Conservation (phyloP, 2,113 vertebrate species). For the Catharus minimus region DNA sequence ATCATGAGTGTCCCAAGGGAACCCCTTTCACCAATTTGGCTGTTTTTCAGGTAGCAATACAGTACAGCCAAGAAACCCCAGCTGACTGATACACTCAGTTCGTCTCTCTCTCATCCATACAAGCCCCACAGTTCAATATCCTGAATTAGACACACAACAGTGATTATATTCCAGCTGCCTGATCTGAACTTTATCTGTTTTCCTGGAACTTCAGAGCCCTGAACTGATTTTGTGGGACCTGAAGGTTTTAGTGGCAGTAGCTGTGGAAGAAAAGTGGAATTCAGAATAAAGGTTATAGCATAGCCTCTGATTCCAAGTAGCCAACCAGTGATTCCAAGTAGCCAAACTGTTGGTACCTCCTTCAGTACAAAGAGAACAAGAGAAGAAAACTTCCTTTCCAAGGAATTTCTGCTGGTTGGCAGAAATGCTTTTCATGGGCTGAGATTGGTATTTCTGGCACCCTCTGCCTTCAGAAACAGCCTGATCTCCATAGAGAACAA, state of each 20-base stretch:
- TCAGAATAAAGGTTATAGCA: background rate
- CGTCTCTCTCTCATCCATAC: background rate
- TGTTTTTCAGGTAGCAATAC: background rate
- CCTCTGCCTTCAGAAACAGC: background rate
- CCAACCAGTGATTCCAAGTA: background rate
- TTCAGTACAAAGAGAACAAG: background rate
- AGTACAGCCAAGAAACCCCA: background rate
- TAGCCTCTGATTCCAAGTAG: background rate
- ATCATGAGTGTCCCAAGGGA: background rate
- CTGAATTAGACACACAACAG: background rate
- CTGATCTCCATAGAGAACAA: background rate
- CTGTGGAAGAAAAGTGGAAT: background rate
- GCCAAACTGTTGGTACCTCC: background rate
- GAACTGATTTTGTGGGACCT: accelerated
- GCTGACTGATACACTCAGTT: background rate
- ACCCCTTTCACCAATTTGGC: background rate
- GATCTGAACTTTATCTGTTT: background rate
- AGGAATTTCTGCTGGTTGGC: background rate
- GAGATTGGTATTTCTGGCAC: background rate
- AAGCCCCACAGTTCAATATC: background rate
- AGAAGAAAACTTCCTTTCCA: background rate
- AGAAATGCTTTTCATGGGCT: background rate
- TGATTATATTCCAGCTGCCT: background rate
- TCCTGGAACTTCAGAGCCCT: background rate
- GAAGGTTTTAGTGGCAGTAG: background rate